Conservation (phyloP, 2,888 invertebrate species). For the Dryocosmus kuriphilus region DNA sequence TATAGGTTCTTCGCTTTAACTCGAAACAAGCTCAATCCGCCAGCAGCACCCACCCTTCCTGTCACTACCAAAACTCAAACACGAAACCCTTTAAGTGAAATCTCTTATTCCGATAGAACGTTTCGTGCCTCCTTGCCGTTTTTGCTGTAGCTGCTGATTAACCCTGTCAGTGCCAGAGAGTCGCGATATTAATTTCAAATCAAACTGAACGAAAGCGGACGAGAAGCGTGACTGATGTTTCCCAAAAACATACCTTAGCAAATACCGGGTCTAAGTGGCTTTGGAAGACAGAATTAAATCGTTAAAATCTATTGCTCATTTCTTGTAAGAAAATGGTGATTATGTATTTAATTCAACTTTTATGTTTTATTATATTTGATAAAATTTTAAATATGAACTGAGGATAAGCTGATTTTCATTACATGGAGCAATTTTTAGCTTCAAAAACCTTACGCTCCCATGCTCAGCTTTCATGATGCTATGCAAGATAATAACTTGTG, state of each 20-base stretch:
- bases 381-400: too few species aligned
- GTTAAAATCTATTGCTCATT: not conserved
- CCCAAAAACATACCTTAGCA: not conserved
- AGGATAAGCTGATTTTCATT: too few species aligned
- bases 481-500: too few species aligned
- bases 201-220: slow-evolving; percentile 66
- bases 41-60: slow-evolving; percentile 68
- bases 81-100: slow-evolving; percentile 78
- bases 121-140: slow-evolving; percentile 64
- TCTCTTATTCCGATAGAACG: slow-evolving; percentile 77
- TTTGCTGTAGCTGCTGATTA: slow-evolving; percentile 72
- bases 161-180: slow-evolving; percentile 77
- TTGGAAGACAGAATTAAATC: not conserved
- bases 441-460: too few species aligned
- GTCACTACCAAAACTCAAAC: slow-evolving; percentile 78
- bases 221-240: slow-evolving; percentile 44
- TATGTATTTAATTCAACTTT: too few species aligned
- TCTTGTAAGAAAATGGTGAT: too few species aligned
- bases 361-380: too few species aligned
- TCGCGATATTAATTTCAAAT: slow-evolving; percentile 77
- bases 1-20: slow-evolving; percentile 20
- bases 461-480: too few species aligned
- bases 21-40: slow-evolving; percentile 45
- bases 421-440: too few species aligned
- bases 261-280: not conserved